Evolutionary conservation across 2,113 vertebrate genomes (phyloP), one percentile per base, ranked within the genome.

Genomic region (Mustelus asterias): DNA sequence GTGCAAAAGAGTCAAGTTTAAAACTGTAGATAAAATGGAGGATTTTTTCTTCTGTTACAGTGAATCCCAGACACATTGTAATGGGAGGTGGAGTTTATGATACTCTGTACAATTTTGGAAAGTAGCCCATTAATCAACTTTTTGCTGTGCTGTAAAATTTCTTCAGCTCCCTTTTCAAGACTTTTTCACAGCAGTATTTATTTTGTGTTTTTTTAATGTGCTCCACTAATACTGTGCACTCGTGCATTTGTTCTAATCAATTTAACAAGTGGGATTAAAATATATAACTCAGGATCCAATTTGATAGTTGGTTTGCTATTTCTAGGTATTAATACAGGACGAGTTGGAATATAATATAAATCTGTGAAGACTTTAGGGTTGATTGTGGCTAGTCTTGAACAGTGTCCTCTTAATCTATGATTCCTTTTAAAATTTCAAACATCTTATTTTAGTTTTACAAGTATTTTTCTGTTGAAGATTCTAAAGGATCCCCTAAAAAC

Each of bases 401-500:
- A 20, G 37, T 83, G 37, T 16, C 41, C 10, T n/a, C 80, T 41
- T 41, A 6, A 41, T 1, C 20, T 83, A 44, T 80, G 76, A 80
- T 80, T 37, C 33, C 13, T 83, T 41, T 93, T n/a, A 54, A 37
- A 37, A 14, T 93, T 7, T 94, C 33, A 89, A 44, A 96, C 72
- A 78, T 96, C n/a, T 69, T 22, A 96, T 80, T 95, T 41, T 97
- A 90, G 26, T 60, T 90, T 54, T 22, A 95, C 67, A 95, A 63
- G 44, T 95, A 44, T 33, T 95, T 95, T 70, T 85, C 33, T 95
- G 54, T 67, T 95, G 29, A 97, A 99, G 99, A 99, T 97, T 98
- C 98, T 16, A 99, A 98, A 97, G 98, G 98, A 96, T 98, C 98
- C 97, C 99, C 98, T 85, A 98, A 98, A 96, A 98, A 97, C 48